These are phyloP conservation scores for Synergus itoensis DNA, from an alignment of 2,888 invertebrate species.

Conservation along the genomic window DNA sequence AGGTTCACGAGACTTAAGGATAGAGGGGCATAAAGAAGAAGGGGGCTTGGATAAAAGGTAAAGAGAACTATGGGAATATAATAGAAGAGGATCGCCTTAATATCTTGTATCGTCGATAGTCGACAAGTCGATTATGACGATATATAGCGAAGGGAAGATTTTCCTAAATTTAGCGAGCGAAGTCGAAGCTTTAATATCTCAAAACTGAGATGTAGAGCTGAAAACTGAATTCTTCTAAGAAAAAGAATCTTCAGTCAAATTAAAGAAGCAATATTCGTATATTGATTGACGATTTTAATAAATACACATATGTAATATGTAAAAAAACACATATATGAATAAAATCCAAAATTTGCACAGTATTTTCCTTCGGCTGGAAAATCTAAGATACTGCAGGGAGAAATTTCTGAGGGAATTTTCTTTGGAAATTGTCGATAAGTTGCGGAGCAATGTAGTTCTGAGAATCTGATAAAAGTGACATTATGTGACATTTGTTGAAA, in stretches of 20 bases:
- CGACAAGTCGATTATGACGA: constrained; percentile 29
- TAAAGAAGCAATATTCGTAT: too few species aligned
- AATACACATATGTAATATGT: too few species aligned
- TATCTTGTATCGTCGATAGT: constrained; percentile 40
- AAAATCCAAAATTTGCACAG: too few species aligned
- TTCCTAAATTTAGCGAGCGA: neutral
- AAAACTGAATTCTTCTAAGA: too few species aligned
- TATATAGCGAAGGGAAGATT: neutral
- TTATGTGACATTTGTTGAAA: neutral
- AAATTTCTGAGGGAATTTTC: neutral
- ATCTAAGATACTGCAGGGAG: neutral
- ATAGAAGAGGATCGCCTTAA: constrained; percentile 31
- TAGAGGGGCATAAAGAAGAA: constrained; percentile 44
- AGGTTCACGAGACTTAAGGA: constrained; percentile 18
- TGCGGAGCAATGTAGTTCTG: neutral
- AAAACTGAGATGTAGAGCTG: neutral
- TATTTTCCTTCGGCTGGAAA: too few species aligned
- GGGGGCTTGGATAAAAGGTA: constrained; percentile 44
- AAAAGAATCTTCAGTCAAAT: neutral
- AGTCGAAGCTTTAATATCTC: neutral
- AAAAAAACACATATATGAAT: too few species aligned
- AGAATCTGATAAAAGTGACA: neutral
- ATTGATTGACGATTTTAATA: too few species aligned
- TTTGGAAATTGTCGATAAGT: neutral
- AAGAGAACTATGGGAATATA: constrained; percentile 30